Evolutionary conservation across 2,797 vertebrate species (phyloP), one percentile per base, ranked within the genome.

Genomic region (Phyllotis vaccarum): DNA sequence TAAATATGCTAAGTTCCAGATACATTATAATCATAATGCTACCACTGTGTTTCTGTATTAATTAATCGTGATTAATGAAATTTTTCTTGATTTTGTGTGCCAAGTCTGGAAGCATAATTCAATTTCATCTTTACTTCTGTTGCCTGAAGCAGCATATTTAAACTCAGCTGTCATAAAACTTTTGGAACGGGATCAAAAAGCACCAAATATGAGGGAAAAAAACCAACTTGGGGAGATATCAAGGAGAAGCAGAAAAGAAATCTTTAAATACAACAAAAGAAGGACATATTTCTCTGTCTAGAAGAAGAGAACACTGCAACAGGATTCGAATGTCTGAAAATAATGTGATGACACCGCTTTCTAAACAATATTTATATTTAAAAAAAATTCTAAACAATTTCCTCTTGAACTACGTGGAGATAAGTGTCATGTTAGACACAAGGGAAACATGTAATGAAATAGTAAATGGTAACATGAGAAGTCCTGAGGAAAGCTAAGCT

Each of bases 21-120:
- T 90, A 96, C 92, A 78, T 82, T 89, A 70, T 93, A 86, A 97
- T 94, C 94, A 98, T 97, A 97, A 95, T 94, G 91, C 94, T 80
- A 85, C 97, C 88, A 96, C 95, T 97, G 96, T 97, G 74, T 80
- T 96, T 96, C 93, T 97, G 96, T 91, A 96, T 96, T 96, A 96
- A 97, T 97, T 96, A 97, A 94, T 97, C 95, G 85, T 94, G 97
- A 96, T 96, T 95, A 97, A 97, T 95, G 88, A 97, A 94, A 92
- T 97, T 98, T 95, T 95, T 96, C 95, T 87, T 97, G 91, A 96
- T 96, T 96, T 95, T 94, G 74, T 93, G 89, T 92, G 91, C 94
- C 96, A 96, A 97, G 96, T 54, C 96, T 97, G 93, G 91, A 97
- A 96, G 62, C 89, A 78, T 96, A 97, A 98, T 97, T 95, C 74